These are phyloP conservation scores for Philereme vetulata DNA, from an alignment of 2,888 invertebrate genomes.

Conservation along the genomic window DNA sequence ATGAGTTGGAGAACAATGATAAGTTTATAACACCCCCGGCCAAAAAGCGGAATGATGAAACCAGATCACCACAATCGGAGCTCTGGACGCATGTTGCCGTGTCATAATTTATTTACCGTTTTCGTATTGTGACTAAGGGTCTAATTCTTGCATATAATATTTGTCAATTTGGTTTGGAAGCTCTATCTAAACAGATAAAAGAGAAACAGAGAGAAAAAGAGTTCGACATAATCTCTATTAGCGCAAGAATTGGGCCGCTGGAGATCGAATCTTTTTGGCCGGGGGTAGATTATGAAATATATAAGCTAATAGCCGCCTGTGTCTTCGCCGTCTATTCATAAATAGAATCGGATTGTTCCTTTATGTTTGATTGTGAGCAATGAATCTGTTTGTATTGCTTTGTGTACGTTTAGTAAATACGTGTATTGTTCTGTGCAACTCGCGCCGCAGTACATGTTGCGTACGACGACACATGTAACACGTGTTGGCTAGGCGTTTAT, in stretches of 20 bases:
- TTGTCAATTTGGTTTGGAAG: too few species aligned
- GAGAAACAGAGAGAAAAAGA: too few species aligned
- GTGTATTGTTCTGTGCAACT: neutral
- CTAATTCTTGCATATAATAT: too few species aligned
- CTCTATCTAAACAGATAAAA: too few species aligned
- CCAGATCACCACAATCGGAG: too few species aligned
- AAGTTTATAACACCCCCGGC: conserved; percentile 30
- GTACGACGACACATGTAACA: too few species aligned
- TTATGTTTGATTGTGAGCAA: conserved; percentile 12
- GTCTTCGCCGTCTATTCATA: conserved; percentile 5
- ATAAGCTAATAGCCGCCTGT: conserved; percentile 14
- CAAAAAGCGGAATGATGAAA: conserved; percentile 13
- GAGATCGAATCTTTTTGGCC: conserved; percentile 26
- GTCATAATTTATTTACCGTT: too few species aligned
- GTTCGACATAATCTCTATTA: too few species aligned
- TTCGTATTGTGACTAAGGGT: too few species aligned
- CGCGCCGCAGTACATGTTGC: conserved; percentile 1
- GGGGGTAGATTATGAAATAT: conserved; percentile 24
- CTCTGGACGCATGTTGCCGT: too few species aligned
- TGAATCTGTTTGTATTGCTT: conserved; percentile 8
- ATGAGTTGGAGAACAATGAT: conserved; percentile 1
- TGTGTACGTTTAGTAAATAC: conserved; percentile 12
- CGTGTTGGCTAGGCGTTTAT: neutral
- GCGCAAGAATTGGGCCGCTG: too few species aligned
- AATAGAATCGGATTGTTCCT: conserved; percentile 18